Evolutionary conservation across 2,113 vertebrate species (phyloP).

Genomic region (Melierax canorus): DNA sequence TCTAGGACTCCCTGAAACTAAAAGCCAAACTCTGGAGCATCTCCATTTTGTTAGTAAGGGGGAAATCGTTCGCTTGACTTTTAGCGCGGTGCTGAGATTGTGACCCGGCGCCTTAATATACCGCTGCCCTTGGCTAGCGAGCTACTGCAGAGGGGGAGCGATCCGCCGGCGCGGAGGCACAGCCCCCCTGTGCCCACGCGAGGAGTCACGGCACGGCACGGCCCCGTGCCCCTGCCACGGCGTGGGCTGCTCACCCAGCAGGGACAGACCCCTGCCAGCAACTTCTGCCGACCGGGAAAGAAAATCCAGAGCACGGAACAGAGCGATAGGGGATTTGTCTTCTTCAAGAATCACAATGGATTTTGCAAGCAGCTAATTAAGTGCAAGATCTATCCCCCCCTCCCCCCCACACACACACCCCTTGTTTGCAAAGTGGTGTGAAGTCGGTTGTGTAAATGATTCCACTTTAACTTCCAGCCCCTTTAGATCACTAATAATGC

Average conservation of each 20-base stretch:
- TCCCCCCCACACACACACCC: background rate
- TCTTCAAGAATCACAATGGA: background rate
- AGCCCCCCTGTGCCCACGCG: background rate
- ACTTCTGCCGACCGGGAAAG: background rate
- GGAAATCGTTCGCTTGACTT: background rate
- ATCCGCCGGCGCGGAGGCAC: background rate
- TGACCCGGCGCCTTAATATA: background rate
- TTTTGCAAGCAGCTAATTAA: conserved; percentile 43
- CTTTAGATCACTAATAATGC: background rate
- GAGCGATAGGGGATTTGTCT: background rate
- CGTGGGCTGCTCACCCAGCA: background rate
- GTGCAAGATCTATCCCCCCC: background rate
- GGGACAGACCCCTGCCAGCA: background rate
- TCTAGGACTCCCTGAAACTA: background rate
- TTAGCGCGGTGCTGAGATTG: background rate
- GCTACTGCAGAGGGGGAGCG: background rate
- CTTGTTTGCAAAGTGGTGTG: background rate
- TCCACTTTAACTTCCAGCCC: conserved; percentile 22
- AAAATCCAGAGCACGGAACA: background rate
- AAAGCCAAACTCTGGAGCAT: background rate
- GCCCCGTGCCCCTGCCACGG: background rate
- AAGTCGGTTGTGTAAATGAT: conserved; percentile 22
- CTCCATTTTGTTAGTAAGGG: background rate
- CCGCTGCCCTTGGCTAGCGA: background rate
- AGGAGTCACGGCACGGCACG: background rate